Base-by-base conservation (phyloP, 2,888 invertebrate species). In the Spilarctia lutea region DNA sequence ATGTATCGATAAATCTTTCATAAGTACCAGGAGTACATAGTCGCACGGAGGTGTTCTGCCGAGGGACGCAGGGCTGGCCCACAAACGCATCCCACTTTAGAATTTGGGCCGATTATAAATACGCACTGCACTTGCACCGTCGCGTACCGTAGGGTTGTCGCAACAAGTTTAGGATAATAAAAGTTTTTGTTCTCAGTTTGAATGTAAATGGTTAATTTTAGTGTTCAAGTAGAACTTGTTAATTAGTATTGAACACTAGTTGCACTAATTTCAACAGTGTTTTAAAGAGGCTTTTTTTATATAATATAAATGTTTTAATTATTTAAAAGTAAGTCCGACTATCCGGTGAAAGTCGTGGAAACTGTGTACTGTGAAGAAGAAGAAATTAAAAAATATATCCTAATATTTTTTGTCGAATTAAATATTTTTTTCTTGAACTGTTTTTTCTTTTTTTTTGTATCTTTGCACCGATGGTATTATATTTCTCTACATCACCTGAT, bases 81-180 rank as follows among this genome's bases (percentile, higher is more conserved):
- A 95, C 94, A 92, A 96, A 94, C 94, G 94, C 94, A 95, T 94
- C 95, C 95, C 94, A 94, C 94, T 95, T 96, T 95, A 94, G 95
- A 95, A 95, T 92, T 92, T 92, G 93, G 95, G 94, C 88, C 95
- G 93, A 90, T 94, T 87, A 95, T 95, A 94, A 94, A 96, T 96
- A 95, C 91, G 83, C 93, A 88, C 89, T 95, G 95, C 95, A 96
- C 94, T 94, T 95, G 95, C 94, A 94, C 90, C 83, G 90, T 83
- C 82, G 81, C 77, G 70, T 73, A 67, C n/a, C 60, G 6, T 82
- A 94, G 94, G 94, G 94, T 30, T 93, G 91, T 60, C 75, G 74
- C 74, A 11, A 30, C 0, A 33, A 24, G 7, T 73, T 65, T 42
- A 18, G 8, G 10, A 13, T n/a, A n/a, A 45, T 24, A 16, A 56